Percentiles rank a stretch among this genome's conserved stretches.
phyloP scores from a whole-genome alignment of 2,888 invertebrate species.

The Cepaea hortensis region DNA sequence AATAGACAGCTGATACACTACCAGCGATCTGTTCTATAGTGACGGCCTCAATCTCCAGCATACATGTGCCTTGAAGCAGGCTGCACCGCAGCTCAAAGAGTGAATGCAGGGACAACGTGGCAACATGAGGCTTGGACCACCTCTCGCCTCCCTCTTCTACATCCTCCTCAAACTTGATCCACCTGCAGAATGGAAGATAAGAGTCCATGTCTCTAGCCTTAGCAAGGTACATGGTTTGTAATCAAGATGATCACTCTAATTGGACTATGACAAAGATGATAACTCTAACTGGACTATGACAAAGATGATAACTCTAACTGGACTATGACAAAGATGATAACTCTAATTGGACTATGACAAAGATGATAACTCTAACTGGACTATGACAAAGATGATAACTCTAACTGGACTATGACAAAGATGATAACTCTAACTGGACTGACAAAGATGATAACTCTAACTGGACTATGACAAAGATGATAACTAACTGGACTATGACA shows the following conservation, averaged over 20 bases:
- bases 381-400: neutral
- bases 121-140: slow-evolving; percentile 96
- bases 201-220: neutral
- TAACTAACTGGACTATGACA: no score
- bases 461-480: no score
- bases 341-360: neutral
- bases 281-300: neutral
- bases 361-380: neutral
- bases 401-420: neutral
- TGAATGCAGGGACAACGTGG: slow-evolving; percentile 96
- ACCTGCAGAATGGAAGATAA: slow-evolving; percentile 68
- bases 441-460: no score
- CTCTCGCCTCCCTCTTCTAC: slow-evolving; percentile 99
- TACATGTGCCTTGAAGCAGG: slow-evolving; percentile 92
- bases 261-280: neutral
- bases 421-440: neutral
- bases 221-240: no score
- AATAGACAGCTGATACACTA: slow-evolving; percentile 51
- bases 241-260: neutral
- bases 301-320: neutral
- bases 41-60: slow-evolving; percentile 94
- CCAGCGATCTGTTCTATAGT: slow-evolving; percentile 82
- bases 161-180: slow-evolving; percentile 83
- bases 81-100: slow-evolving; percentile 95
- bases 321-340: neutral